These are phyloP conservation scores for Nemotelus pantherinus DNA, from an alignment of 2,888 invertebrate genomes.

Conservation along the genomic window DNA sequence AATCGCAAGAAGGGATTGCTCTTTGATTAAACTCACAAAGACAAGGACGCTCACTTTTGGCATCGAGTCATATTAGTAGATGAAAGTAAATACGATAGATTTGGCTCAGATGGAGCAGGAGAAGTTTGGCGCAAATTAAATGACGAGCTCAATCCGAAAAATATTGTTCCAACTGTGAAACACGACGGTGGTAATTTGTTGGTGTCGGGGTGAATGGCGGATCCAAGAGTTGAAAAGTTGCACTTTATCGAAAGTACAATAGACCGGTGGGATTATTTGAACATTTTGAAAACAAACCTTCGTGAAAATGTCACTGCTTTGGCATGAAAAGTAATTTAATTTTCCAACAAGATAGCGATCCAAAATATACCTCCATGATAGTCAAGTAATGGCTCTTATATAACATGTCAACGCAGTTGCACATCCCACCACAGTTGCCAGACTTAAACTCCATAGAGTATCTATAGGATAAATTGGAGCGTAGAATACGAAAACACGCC, in stretches of 20 bases:
- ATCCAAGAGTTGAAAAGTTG: background rate
- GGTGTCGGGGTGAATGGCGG: background rate
- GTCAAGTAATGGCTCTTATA: too few species aligned
- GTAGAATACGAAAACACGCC: too few species aligned
- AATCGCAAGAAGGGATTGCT: too few species aligned
- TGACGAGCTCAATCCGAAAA: background rate
- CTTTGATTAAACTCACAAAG: background rate
- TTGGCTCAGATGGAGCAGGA: constrained; percentile 13
- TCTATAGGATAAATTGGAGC: too few species aligned
- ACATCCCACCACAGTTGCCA: too few species aligned
- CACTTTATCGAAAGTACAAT: background rate
- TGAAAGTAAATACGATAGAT: constrained; percentile 10
- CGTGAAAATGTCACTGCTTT: background rate
- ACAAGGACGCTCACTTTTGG: background rate
- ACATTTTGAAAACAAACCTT: background rate
- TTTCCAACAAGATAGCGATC: too few species aligned
- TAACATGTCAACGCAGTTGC: too few species aligned
- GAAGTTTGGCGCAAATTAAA: constrained; percentile 17
- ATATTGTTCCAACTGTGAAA: constrained; percentile 12
- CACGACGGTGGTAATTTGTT: background rate
- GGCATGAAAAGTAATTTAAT: background rate
- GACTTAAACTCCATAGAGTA: too few species aligned
- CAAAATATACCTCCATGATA: too few species aligned
- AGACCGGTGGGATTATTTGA: constrained; percentile 1
- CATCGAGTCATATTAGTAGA: background rate